Conservation (phyloP, 92 coral and sea anemone genomes). For the Isaurus tuberculatus region DNA sequence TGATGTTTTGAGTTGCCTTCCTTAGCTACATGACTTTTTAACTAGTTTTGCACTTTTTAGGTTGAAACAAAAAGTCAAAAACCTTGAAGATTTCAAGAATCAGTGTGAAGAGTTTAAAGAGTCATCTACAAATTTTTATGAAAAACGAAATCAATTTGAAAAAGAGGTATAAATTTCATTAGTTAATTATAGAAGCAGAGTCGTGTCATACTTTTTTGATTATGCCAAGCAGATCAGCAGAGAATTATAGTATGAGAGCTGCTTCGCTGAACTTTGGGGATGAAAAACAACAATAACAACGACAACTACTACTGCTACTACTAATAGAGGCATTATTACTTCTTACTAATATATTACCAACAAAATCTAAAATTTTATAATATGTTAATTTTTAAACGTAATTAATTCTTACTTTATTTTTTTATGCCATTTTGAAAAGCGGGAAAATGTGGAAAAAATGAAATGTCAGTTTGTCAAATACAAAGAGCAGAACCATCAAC, state of each 20-base stretch:
- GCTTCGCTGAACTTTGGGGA: too few relatives aligned
- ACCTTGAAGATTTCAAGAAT: constrained; percentile 77
- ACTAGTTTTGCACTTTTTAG: constrained; percentile 38
- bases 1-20: too few relatives aligned
- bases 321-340: too few relatives aligned
- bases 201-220: too few relatives aligned
- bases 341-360: too few relatives aligned
- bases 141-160: constrained; percentile 77
- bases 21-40: too few relatives aligned
- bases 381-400: not conserved
- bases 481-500: constrained; percentile 72
- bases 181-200: not conserved
- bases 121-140: constrained; percentile 59
- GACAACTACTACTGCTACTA: too few relatives aligned
- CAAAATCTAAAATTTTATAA: too few relatives aligned
- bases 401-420: not conserved
- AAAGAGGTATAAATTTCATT: constrained; percentile 60
- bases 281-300: too few relatives aligned
- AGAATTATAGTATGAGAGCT: too few relatives aligned
- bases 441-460: constrained; percentile 60
- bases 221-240: too few relatives aligned
- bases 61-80: constrained; percentile 74
- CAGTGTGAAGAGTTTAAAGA: constrained; percentile 78
- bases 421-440: constrained; percentile 31
- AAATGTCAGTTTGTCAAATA: constrained; percentile 69